Percentiles rank a stretch among this genome's conserved stretches.
phyloP scores from a whole-genome alignment of 2,888 invertebrate genomes.

The Isotomurus palustris region DNA sequence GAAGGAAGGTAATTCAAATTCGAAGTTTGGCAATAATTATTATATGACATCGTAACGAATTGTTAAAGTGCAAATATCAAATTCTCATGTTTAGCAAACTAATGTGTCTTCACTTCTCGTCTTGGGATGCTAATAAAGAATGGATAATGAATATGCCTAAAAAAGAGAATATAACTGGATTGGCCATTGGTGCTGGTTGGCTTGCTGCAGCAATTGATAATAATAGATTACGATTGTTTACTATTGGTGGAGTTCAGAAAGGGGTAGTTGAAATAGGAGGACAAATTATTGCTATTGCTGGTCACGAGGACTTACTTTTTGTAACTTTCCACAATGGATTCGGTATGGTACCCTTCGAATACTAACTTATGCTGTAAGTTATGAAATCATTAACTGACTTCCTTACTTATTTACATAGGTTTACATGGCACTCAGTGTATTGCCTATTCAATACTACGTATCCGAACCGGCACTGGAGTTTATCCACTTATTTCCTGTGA shows the following conservation, averaged over 20 bases:
- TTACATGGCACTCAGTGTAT: conserved; percentile 48
- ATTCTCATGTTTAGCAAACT: conserved; percentile 60
- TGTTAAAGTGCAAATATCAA: background rate
- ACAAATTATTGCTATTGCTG: conserved; percentile 56
- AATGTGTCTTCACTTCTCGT: conserved; percentile 69
- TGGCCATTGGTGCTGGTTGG: conserved; percentile 62
- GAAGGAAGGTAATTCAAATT: conserved; percentile 20
- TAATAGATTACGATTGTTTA: conserved; percentile 74
- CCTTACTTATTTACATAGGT: conserved; percentile 48
- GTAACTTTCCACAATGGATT: conserved; percentile 59
- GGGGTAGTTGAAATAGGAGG: conserved; percentile 70
- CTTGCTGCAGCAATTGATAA: conserved; percentile 73
- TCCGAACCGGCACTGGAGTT: conserved; percentile 40
- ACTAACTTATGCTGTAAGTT: background rate
- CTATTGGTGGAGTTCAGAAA: conserved; percentile 79
- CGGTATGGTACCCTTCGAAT: conserved; percentile 47
- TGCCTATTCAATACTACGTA: conserved; percentile 34
- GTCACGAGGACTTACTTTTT: conserved; percentile 40
- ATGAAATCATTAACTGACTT: background rate
- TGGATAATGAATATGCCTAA: conserved; percentile 76
- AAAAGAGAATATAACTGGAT: conserved; percentile 65
- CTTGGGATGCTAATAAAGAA: conserved; percentile 66
- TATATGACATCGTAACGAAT: background rate
- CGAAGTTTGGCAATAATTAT: background rate
- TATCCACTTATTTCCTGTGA: conserved; percentile 63